Conservation (phyloP, 2,888 invertebrate species). For the Orchesella flavescens region DNA sequence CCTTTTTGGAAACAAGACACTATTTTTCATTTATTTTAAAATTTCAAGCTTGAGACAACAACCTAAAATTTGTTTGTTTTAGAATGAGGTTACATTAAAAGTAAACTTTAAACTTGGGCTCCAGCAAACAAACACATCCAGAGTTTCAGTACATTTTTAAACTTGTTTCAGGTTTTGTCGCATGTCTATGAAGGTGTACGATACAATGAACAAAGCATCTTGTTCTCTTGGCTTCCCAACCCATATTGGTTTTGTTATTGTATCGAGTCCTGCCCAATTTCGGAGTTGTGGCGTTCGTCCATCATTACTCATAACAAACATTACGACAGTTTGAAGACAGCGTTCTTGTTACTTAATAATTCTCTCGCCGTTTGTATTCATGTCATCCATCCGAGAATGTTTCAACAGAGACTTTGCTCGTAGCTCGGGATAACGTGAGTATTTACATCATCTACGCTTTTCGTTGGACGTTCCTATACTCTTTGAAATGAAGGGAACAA, state of each 20-base stretch:
- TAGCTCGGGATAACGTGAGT: background rate
- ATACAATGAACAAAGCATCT: conserved; percentile 3
- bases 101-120: background rate
- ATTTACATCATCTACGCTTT: background rate
- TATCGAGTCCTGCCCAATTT: conserved; percentile 48
- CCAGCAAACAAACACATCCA: background rate
- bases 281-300: background rate
- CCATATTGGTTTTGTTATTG: conserved; percentile 16
- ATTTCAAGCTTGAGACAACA: conserved; percentile 12
- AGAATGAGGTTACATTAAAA: background rate
- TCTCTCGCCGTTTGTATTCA: no score
- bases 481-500: background rate
- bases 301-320: conserved; percentile 13
- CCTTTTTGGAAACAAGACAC: conserved; percentile 45
- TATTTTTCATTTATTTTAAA: conserved; percentile 38
- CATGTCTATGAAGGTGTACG: conserved; percentile 6
- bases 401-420: background rate
- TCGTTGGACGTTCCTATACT: background rate
- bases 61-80: conserved; percentile 50
- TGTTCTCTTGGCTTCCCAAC: background rate
- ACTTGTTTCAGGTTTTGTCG: conserved; percentile 15
- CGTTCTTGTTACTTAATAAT: no score
- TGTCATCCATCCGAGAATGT: no score
- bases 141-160: background rate
- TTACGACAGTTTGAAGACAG: conserved; percentile 11